Evolutionary conservation across 2,797 vertebrate species (phyloP).

Genomic region (Pipistrellus kuhlii): DNA sequence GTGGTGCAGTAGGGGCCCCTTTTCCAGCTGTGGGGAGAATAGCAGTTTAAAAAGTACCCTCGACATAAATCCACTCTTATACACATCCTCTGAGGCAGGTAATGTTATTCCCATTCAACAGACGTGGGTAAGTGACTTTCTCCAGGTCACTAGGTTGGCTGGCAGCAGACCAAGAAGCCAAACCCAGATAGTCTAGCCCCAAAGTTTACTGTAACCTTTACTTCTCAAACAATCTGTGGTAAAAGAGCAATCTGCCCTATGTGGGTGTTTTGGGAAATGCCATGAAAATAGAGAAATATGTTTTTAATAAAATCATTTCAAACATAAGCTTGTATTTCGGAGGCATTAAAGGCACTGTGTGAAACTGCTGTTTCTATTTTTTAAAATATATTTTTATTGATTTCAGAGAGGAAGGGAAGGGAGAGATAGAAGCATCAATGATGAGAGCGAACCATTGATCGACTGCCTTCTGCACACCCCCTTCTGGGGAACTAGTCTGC

Average conservation of each 20-base stretch:
- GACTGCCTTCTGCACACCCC: too few species aligned
- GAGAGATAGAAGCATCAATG: too few species aligned
- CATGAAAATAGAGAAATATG: not conserved
- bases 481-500: too few species aligned
- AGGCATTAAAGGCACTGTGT: not conserved
- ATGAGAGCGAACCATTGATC: too few species aligned
- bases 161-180: not conserved
- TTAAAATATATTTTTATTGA: too few species aligned
- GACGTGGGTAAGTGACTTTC: not conserved
- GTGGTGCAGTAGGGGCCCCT: not conserved
- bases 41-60: not conserved
- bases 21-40: not conserved
- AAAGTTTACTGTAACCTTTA: not conserved
- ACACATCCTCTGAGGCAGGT: not conserved
- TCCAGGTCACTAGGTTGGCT: not conserved
- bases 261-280: not conserved
- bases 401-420: too few species aligned
- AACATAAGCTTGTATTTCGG: not conserved
- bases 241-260: not conserved
- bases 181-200: too few species aligned
- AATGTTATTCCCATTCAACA: not conserved
- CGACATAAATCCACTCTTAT: not conserved
- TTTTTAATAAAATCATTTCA: not conserved
- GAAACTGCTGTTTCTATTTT: not conserved
- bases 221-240: not conserved